Evolutionary conservation across 2,888 invertebrate species (phyloP).

Genomic region (Eudemis profundana): DNA sequence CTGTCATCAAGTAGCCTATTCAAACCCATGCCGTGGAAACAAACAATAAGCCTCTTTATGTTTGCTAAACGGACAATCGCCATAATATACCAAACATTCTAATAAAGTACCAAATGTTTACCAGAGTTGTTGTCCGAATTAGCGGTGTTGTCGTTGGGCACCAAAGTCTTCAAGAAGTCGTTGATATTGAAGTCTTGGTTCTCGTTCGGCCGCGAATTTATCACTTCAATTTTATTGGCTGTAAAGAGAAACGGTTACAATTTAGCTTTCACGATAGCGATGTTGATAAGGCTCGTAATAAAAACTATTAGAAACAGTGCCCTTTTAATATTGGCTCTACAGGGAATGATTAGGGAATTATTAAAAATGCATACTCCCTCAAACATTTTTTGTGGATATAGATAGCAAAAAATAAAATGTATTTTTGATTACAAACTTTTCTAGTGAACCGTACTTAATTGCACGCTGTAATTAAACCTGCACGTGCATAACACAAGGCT

Average conservation of each 20-base stretch:
- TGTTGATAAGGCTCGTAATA: slow-evolving; percentile 15
- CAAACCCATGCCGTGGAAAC: no score
- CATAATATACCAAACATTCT: background rate
- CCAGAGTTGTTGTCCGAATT: slow-evolving; percentile 71
- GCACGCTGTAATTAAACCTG: no score
- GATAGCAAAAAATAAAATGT: no score
- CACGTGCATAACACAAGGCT: no score
- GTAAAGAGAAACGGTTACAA: slow-evolving; percentile 47
- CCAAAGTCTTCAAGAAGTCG: slow-evolving; percentile 84
- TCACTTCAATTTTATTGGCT: slow-evolving; percentile 82
- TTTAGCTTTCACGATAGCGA: background rate
- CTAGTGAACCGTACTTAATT: no score
- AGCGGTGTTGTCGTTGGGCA: slow-evolving; percentile 68
- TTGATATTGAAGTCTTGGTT: slow-evolving; percentile 84
- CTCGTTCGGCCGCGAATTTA: slow-evolving; percentile 79
- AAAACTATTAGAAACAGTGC: slow-evolving; percentile 8
- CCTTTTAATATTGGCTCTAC: background rate
- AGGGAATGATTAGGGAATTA: slow-evolving; percentile 23
- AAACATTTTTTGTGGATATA: no score
- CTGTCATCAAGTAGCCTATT: no score
- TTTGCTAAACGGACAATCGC: no score
- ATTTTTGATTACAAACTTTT: no score
- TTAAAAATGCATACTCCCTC: background rate
- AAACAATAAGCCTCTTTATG: no score
- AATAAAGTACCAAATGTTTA: slow-evolving; percentile 52